Evolutionary conservation across 1,140 invertebrate genomes (phyloP), one percentile per base, ranked within the genome.

Genomic region (Meloidogyne exigua): DNA sequence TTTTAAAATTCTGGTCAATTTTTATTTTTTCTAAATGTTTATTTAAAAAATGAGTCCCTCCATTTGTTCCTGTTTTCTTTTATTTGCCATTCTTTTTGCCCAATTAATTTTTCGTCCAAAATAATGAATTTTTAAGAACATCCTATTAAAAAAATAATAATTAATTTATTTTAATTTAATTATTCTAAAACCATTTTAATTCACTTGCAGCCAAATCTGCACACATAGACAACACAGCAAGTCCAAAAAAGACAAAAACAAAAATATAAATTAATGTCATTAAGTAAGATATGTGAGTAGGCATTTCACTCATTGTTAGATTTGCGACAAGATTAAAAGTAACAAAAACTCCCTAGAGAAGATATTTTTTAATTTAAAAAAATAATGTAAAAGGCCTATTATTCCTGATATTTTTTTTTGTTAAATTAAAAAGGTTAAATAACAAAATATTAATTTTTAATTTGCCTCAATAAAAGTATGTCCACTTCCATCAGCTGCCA

Each of bases 71-170:
- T 83, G 79, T 72, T 85, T 76, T 68, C 84, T 82, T 44, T 81
- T 81, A 28, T 26, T 25, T 2, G 75, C 32, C n/a, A 42, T 65
- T 63, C 74, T 77, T 23, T 87, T 81, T 44, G 81, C 83, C 81
- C 85, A 86, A 66, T 86, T 86, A 65, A 86, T 86, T 75, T 88
- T 87, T 13, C 85, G 75, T 28, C 81, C 81, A 71, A 87, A 86
- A 72, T 86, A 86, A 76, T 86, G 85, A 63, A 86, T 86, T 66
- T 86, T 87, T 62, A 86, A 69, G 68, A 86, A 86, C 7, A 86
- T 71, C 71, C 68, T 71, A 3, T 23, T 23, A 13, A 44, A 44
- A 36, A 15, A 9, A 70, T 39, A 42, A n/a, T n/a, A n/a, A n/a
- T n/a, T n/a, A n/a, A n/a, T 18, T 23, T 39, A 70, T 26, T 39